Conservation (phyloP, 2,113 vertebrate species). For the Mobula hypostoma region DNA sequence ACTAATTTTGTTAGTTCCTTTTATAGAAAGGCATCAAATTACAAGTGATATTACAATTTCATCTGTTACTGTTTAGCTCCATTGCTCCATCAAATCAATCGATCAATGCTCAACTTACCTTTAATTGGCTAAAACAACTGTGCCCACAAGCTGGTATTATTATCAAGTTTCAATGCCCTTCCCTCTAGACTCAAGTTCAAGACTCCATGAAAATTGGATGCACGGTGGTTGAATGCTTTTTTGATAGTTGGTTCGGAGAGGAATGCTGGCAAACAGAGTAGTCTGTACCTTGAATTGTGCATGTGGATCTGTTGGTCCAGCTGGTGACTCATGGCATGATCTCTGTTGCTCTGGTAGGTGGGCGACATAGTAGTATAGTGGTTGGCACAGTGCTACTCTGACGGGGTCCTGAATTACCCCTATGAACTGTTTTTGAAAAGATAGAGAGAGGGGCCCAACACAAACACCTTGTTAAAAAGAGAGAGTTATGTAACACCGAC, state of each 20-base stretch:
- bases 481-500: too few species aligned
- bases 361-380: too few species aligned
- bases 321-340: background rate
- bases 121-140: background rate
- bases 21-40: background rate
- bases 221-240: background rate
- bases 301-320: background rate
- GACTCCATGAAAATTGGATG: background rate
- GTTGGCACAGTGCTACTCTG: too few species aligned
- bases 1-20: background rate
- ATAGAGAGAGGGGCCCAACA: too few species aligned
- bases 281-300: background rate
- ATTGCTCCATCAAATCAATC: too few species aligned
- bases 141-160: background rate
- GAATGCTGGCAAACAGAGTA: background rate
- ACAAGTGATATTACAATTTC: background rate
- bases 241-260: background rate
- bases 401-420: too few species aligned
- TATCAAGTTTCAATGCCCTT: background rate
- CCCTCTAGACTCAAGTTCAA: background rate
- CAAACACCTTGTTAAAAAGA: too few species aligned
- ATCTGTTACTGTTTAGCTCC: background rate
- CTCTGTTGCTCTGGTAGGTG: background rate
- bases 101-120: background rate
- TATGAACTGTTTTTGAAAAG: too few species aligned